A percentile compares a stretch with the other conserved stretches of the same genome.
phyloP scores from a whole-genome alignment of 2,888 invertebrate species.

The Lucinisca nassula region DNA sequence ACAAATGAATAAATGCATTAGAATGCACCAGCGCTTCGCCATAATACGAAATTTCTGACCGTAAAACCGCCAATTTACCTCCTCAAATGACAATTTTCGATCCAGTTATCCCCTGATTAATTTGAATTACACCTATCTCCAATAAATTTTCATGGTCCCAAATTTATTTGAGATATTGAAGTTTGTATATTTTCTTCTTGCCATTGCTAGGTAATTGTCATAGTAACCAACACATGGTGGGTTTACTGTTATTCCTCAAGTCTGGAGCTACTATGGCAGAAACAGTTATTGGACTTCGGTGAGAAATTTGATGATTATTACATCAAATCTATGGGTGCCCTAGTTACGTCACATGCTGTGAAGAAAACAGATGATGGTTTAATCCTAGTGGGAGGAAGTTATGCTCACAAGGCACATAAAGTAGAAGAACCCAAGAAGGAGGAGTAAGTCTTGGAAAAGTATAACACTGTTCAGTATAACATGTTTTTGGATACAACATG shows the following conservation, averaged over 20 bases:
- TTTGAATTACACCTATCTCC: no score
- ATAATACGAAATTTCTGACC: no score
- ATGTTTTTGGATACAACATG: no score
- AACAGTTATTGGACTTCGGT: constrained; percentile 75
- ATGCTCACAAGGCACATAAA: constrained; percentile 75
- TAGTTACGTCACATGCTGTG: constrained; percentile 82
- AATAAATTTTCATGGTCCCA: no score
- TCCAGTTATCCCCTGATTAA: no score
- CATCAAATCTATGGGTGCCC: constrained; percentile 82
- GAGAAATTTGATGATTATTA: constrained; percentile 75
- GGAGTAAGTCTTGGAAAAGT: constrained; percentile 6
- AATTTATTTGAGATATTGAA: no score
- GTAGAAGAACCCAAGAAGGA: constrained; percentile 66
- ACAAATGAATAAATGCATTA: no score
- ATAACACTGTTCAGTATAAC: no score
- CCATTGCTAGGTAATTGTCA: constrained; percentile 81
- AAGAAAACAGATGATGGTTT: constrained; percentile 83
- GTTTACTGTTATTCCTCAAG: constrained; percentile 83
- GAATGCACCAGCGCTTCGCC: no score
- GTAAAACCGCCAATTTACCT: no score
- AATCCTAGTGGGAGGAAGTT: constrained; percentile 84
- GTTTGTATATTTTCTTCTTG: no score
- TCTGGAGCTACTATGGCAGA: constrained; percentile 82
- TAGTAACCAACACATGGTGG: constrained; percentile 85
- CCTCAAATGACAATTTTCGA: no score